These are phyloP conservation scores for Notolabrus celidotus DNA, from an alignment of 2,797 vertebrate species.

Conservation along the genomic window DNA sequence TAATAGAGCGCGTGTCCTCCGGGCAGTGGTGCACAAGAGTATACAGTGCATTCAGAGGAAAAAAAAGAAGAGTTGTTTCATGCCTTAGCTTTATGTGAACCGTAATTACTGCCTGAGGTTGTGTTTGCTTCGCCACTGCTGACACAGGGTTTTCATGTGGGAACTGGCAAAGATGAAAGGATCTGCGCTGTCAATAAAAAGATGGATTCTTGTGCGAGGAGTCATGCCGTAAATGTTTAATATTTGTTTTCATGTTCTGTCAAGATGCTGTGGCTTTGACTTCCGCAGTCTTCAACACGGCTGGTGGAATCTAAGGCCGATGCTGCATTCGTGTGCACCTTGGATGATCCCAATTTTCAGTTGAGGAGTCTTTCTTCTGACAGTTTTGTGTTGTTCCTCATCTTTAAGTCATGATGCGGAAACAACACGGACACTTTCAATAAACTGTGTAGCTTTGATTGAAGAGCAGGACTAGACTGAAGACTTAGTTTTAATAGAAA, in stretches of 20 bases:
- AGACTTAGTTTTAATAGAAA: too few relatives aligned
- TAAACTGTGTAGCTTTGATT: too few relatives aligned
- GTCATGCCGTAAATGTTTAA: constrained; percentile 10
- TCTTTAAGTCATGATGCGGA: not conserved
- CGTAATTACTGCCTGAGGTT: constrained; percentile 59
- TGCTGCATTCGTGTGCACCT: not conserved
- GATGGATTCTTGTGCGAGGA: constrained; percentile 18
- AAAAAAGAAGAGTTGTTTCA: constrained; percentile 24
- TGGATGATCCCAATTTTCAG: not conserved
- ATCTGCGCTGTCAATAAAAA: constrained; percentile 46
- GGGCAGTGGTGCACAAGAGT: constrained; percentile 12
- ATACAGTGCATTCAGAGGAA: not conserved
- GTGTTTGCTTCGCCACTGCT: constrained; percentile 37
- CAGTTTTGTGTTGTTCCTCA: not conserved
- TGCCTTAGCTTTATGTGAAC: constrained; percentile 47
- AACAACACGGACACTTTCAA: not conserved
- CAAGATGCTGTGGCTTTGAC: constrained; percentile 11
- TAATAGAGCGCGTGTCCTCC: constrained; percentile 15
- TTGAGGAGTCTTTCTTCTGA: not conserved
- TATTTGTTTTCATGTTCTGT: constrained; percentile 29
- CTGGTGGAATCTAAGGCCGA: constrained; percentile 3
- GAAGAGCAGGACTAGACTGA: too few relatives aligned
- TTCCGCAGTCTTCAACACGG: not conserved
- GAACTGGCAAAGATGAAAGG: constrained; percentile 49
- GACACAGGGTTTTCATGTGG: constrained; percentile 51